Base-by-base conservation (phyloP, 2,113 vertebrate genomes). In the Nycticebus coucang region DNA sequence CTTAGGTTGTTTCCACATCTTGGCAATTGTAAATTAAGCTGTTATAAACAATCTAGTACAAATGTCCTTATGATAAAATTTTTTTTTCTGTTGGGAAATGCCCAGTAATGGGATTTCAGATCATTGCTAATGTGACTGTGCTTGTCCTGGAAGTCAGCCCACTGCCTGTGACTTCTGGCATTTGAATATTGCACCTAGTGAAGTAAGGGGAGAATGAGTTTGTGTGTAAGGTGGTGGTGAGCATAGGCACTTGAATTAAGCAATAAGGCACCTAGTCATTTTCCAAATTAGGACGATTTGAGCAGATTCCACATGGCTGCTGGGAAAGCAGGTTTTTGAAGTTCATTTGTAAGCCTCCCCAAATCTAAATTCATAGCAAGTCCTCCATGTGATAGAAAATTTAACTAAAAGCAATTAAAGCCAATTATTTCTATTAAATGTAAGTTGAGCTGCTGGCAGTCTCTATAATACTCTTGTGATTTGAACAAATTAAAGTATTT, bases 251-350 rank as follows among this genome's bases (percentile, higher is more conserved):
- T 77, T 79, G 7, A 2, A 60, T 5, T 45, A 4, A 86, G 59
- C 60, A 64, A 15, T 4, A 55, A 45, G 50, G 7, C 19, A 9
- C 50, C 18, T 18, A 68, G 53, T 64, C 62, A 13, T 71, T 71
- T 81, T 77, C 14, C 37, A 22, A 53, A 71, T 50, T 85, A 37
- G 77, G 57, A 95, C 66, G 19, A 85, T 85, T 74, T 90, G 71
- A 80, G 62, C 35, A 88, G 71, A 85, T 78, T 92, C 69, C 57
- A 30, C 77, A 55, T 92, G 87, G 75, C 28, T 66, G 3, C 8
- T 45, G 57, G 45, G 88, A 21, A 93, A 94, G 10, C 18, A 93
- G 45, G 13, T 80, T 87, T 95, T 95, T 85, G 78, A 84, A 28
- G 9, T 85, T 90, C 90, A 45, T 81, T 84, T 91, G 30, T 22